Evolutionary conservation across 2,797 vertebrate species (phyloP).

Genomic region (Lycodopsis pacificus): DNA sequence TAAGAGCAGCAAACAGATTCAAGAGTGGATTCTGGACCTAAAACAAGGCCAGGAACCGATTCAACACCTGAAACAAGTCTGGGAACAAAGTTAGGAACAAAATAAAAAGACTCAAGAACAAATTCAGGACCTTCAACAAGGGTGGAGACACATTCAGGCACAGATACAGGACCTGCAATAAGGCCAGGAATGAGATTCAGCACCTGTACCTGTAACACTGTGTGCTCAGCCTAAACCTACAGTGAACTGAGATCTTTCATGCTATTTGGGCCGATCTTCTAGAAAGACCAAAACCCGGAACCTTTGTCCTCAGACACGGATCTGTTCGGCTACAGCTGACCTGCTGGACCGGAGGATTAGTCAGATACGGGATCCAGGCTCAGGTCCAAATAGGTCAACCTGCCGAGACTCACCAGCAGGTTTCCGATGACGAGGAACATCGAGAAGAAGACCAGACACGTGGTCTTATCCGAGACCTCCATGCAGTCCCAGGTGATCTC

Average conservation of each 20-base stretch:
- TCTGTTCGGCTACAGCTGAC: slow-evolving; percentile 7
- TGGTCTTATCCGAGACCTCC: slow-evolving; percentile 89
- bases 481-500: slow-evolving; percentile 99
- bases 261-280: not conserved
- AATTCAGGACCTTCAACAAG: not conserved
- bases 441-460: slow-evolving; percentile 94
- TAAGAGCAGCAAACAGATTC: not conserved
- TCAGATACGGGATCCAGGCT: not conserved
- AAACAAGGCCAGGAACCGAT: not conserved
- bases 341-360: not conserved
- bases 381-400: not conserved
- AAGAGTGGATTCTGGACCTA: not conserved
- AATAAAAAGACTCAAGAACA: not conserved
- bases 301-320: not conserved
- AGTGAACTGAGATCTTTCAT: not conserved
- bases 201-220: too few relatives aligned
- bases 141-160: too few relatives aligned
- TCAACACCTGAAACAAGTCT: not conserved
- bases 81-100: not conserved
- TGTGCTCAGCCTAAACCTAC: too few relatives aligned
- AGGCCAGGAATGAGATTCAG: too few relatives aligned
- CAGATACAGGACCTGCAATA: too few relatives aligned
- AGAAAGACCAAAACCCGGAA: not conserved
- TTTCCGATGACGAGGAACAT: slow-evolving; percentile 97
- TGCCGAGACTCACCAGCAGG: slow-evolving; percentile 88